A percentile compares a stretch with the other conserved stretches of the same genome.
These are phyloP conservation scores for Thymelicus lineola DNA, from an alignment of 2,888 invertebrate species.

Conservation along the genomic window DNA sequence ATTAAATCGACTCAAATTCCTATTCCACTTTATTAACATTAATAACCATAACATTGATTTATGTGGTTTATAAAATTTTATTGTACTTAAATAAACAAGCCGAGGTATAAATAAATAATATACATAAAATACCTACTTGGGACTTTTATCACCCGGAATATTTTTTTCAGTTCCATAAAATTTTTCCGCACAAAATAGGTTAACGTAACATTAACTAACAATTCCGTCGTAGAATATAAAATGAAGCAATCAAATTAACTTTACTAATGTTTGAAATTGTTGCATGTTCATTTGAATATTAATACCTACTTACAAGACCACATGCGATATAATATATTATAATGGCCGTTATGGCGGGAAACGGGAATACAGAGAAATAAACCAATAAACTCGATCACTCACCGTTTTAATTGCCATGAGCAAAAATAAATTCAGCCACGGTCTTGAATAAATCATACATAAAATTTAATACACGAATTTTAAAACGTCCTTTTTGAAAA, in stretches of 20 bases:
- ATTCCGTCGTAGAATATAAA: constrained; percentile 40
- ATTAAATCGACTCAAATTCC: background rate
- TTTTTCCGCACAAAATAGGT: constrained; percentile 3
- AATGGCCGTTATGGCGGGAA: constrained; percentile 23
- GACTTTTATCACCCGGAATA: background rate
- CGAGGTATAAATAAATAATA: background rate
- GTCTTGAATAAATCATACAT: constrained; percentile 85
- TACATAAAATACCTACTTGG: background rate
- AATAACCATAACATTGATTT: constrained; percentile 4
- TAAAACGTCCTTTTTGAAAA: constrained; percentile 30
- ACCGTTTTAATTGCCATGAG: constrained; percentile 83
- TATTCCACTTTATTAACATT: background rate
- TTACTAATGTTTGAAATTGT: constrained; percentile 27
- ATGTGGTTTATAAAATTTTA: constrained; percentile 17
- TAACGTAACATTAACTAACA: background rate
- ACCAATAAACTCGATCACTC: constrained; percentile 53
- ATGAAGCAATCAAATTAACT: constrained; percentile 41
- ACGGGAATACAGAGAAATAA: constrained; percentile 28
- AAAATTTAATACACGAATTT: constrained; percentile 65
- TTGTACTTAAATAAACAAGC: background rate
- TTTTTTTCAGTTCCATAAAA: constrained; percentile 4
- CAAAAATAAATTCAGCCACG: constrained; percentile 81
- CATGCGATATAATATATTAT: background rate
- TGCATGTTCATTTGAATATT: constrained; percentile 27
- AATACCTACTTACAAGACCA: background rate